Evolutionary conservation across 1,140 invertebrate species (phyloP).

Genomic region (Papilio aristodemus): DNA sequence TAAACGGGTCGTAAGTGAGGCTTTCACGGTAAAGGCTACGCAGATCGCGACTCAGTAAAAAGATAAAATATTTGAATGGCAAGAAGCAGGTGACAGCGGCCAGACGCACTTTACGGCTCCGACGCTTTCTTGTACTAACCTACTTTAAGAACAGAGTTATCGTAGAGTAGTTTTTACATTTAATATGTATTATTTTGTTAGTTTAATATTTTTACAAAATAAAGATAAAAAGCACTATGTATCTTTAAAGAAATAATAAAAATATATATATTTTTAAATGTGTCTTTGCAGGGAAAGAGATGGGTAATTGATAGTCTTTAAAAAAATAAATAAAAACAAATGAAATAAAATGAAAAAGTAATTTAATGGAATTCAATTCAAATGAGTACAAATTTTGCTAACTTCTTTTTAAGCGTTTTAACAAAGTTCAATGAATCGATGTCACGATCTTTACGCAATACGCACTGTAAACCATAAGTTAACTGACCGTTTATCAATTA

Average conservation of each 20-base stretch:
- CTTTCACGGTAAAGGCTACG: constrained; percentile 1
- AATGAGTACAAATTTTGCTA: no score
- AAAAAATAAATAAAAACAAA: no score
- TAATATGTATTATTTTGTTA: constrained; percentile 9
- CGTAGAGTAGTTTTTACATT: constrained; percentile 38
- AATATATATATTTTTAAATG: no score
- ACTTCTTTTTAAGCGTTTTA: no score
- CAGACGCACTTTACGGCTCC: constrained; percentile 33
- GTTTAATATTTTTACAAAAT: background rate
- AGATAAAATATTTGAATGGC: constrained; percentile 39
- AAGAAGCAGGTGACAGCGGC: constrained; percentile 36
- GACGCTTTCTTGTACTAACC: constrained; percentile 67
- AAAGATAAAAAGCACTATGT: no score
- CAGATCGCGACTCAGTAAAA: constrained; percentile 24
- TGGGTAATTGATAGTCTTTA: no score
- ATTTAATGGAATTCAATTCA: no score
- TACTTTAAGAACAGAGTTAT: constrained; percentile 49
- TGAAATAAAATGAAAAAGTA: no score
- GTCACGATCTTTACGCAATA: background rate
- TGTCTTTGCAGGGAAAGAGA: no score
- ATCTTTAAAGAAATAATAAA: no score
- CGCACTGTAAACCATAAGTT: background rate
- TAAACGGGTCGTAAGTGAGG: constrained; percentile 6
- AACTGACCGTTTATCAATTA: background rate
- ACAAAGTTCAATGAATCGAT: no score